Evolutionary conservation across 2,113 vertebrate genomes (phyloP), one percentile per base, ranked within the genome.

Genomic region (Nymphicus hollandicus): DNA sequence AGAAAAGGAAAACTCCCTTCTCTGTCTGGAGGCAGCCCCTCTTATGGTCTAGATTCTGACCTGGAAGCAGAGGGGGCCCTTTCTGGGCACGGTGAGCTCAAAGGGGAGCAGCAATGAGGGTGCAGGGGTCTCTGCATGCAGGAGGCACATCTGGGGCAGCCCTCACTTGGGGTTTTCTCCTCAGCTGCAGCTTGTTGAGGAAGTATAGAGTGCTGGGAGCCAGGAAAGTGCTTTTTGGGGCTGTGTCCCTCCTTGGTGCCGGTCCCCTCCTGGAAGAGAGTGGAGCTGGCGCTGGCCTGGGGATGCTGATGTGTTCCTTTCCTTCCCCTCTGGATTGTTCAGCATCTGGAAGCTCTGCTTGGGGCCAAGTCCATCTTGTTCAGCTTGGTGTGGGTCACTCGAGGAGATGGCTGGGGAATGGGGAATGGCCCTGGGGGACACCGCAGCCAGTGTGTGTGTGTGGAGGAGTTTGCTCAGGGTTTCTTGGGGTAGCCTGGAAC

Each of bases 221-320:
- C 16, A 46, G 72, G 43, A 70, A 49, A 13, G 47, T 81, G 43
- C 2, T 3, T 77, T 65, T 25, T 12, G 14, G 27, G 27, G 11
- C 52, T 53, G 35, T 49, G 46, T 46, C 33, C 31, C 15, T 88
- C 35, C 28, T 24, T 3, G 2, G 39, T 69, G 49, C 49, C 1
- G 0, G 17, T 66, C 16, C 35, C 25, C 10, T 60, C 4, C 74
- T 78, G n/a, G 58, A 27, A 24, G 44, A 37, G 18, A 73, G n/a
- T 14, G 0, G 0, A 64, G 60, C 0, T 0, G 4, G 25, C 0
- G 3, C 61, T 74, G 49, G 23, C 53, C 49, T 56, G 25, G 13
- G 16, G 44, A 17, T 46, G 44, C 43, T 41, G 64, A 13, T 2
- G 4, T 60, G 24, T 50, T 50, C 12, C 55, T 65, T 49, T 49